Evolutionary conservation across 2,113 vertebrate species (phyloP), one percentile per base, ranked within the genome.

Genomic region (Eulemur rufifrons): DNA sequence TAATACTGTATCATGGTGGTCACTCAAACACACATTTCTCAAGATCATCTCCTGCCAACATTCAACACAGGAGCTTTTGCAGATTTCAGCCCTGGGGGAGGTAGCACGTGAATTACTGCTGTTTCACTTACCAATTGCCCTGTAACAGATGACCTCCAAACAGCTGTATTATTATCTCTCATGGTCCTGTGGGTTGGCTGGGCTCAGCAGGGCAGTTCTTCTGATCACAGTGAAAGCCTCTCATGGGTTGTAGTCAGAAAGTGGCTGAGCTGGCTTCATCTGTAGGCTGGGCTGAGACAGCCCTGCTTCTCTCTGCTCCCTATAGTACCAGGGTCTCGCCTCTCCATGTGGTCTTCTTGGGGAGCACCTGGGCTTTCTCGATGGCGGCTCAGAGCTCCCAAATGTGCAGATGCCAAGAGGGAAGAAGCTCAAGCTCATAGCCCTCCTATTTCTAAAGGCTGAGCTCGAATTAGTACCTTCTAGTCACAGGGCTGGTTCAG

Each of bases 1-100:
- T 23, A 0, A 1, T 2, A n/a, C 10, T 6, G 0, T 25, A 4
- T 47, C 3, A 8, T 13, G 8, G 47, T 1, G 14, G 71, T 68
- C 6, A 17, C 21, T 32, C 63, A 17, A 21, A 42, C 64, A 42
- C 10, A 2, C 7, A 1, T 66, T 87, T 71, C 63, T 77, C 42
- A 8, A 45, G n/a, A 37, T 50, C 32, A 4, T 27, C 15, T 54
- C 12, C 39, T 34, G 7, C 2, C 61, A 64, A 80, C 11, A 15
- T 84, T 88, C 77, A 56, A 59, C 6, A 5, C 0, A 0, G 20
- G 32, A 37, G 2, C 3, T 37, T 64, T 34, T 42, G n/a, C 59
- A 71, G 66, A 56, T 77, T 84, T 45, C 39, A 52, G 54, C 25
- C 69, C 50, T 3, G 8, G 0, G 20, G 39, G 71, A 77, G 21